Evolutionary conservation across 35 echinoderm and acorn worm species (phyloP).

Genomic region (Stichopus chloronotus): DNA sequence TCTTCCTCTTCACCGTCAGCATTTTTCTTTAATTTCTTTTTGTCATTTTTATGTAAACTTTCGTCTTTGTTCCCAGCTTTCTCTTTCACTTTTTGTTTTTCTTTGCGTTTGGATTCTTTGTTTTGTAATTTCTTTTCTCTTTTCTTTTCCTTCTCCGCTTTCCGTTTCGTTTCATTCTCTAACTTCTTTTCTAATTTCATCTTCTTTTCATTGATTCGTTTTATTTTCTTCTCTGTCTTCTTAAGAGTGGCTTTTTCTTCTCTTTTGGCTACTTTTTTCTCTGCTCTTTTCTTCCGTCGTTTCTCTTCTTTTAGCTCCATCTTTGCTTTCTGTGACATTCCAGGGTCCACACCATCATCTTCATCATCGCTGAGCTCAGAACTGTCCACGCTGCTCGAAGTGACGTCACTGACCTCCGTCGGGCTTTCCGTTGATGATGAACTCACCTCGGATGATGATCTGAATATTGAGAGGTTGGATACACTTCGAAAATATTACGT

Average conservation of each 20-base stretch:
- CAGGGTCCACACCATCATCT: constrained; percentile 8
- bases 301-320: constrained; percentile 23
- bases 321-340: not conserved
- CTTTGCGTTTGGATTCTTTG: not conserved
- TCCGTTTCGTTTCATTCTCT: constrained; percentile 35
- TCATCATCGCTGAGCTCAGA: constrained; percentile 62
- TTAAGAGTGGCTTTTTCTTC: constrained; percentile 13
- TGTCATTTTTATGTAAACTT: not conserved
- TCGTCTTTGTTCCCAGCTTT: not conserved
- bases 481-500: not conserved
- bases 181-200: constrained; percentile 18
- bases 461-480: not conserved
- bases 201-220: constrained; percentile 8
- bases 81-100: not conserved
- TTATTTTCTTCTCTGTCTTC: constrained; percentile 8
- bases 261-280: constrained; percentile 18
- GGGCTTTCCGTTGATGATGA: constrained; percentile 55
- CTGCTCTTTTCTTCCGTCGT: constrained; percentile 17
- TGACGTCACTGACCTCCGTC: constrained; percentile 83
- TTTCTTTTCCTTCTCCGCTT: constrained; percentile 14
- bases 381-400: constrained; percentile 69
- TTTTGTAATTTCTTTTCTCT: not conserved
- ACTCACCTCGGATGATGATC: constrained; percentile 18
- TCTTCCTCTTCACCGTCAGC: too few species aligned
- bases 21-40: too few species aligned